Base-by-base conservation (phyloP, 2,888 invertebrate species). In the Hydrotaea diabolus region DNA sequence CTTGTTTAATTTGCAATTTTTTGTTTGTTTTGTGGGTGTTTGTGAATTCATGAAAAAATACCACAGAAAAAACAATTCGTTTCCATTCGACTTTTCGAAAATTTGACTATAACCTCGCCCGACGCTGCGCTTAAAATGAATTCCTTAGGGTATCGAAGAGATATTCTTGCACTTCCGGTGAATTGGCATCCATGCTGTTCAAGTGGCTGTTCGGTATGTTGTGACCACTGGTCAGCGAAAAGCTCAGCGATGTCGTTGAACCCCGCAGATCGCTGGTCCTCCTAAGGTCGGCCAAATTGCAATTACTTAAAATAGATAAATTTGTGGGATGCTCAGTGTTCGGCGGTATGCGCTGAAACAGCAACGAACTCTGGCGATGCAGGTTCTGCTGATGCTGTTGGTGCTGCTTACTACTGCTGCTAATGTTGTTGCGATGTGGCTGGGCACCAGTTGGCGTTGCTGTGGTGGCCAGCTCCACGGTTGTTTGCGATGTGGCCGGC, bases 131-230 rank as follows among this genome's bases (percentile, higher is more conserved):
- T 80, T 86, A 95, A 89, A 95, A 95, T 82, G 95, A 95, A 92
- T 95, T 95, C 88, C 95, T 93, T 88, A 95, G 92, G 75, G 94
- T 94, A 89, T 95, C 95, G 94, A 96, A 96, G 91, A 95, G 93
- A 89, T 95, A 95, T 88, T 96, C 95, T 59, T 95, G 95, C 84
- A 95, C 94, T 89, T 95, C 95, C 81, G 95, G 94, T 84, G 94
- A 93, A 88, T 93, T 93, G 36, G 94, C 94, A 87, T 94, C 94
- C 91, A 94, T 92, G 57, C 94, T 94, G 85, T 93, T 94, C 80
- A 94, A 91, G 82, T 94, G 93, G 72, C 87, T 86, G 62, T 86
- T 87, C 46, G 88, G 87, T 57, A 86, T 84, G 75, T 90, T 90
- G 78, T 90, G 90, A 49, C 86, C 89, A 78, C 87, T 90, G 66